Base-by-base conservation (phyloP, 2,888 invertebrate genomes). In the Sphaerophoria taeniata region DNA sequence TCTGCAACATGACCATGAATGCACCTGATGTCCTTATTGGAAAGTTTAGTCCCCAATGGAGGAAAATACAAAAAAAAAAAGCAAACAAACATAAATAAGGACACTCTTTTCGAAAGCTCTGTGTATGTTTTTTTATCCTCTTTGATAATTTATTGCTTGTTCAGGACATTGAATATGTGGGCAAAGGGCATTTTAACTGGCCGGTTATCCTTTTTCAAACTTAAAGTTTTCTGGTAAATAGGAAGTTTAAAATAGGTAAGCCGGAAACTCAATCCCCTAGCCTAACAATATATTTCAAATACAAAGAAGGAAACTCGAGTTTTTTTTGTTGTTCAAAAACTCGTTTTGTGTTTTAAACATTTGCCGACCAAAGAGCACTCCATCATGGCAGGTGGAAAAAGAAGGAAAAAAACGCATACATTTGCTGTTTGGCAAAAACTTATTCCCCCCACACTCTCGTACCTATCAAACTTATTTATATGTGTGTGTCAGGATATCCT, bases 1-100 rank as follows among this genome's bases (percentile, higher is more conserved):
- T 72, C n/a, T n/a, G 67, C 79, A 75, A 83, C 67, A 79, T 84
- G 84, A 69, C 80, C 75, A 75, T 71, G 67, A 80, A 75, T 80
- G 84, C 84, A 84, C 80, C 84, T 84, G 80, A 80, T 84, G 72
- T 84, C 67, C 75, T 43, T 65, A 60, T 65, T 58, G 71, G 43
- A 76, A 76, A 80, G 34, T 79, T 84, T 72, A 47, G 47, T 31
- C 39, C 60, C 51, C n/a, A n/a, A n/a, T n/a, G n/a, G n/a, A n/a
- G n/a, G n/a, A n/a, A n/a, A n/a, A n/a, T n/a, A n/a, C n/a, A n/a
- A n/a, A n/a, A n/a, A n/a, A 49, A 63, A 74, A 60, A 60, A 12
- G 39, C 31, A 7, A 14, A 14, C 3, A 34, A 34, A 34, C 1
- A 34, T 16, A 34, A 55, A 63, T 12, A 55, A 55, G 45, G 53